Base-by-base conservation (phyloP, 2,113 vertebrate genomes). In the Semnornis frantzii region DNA sequence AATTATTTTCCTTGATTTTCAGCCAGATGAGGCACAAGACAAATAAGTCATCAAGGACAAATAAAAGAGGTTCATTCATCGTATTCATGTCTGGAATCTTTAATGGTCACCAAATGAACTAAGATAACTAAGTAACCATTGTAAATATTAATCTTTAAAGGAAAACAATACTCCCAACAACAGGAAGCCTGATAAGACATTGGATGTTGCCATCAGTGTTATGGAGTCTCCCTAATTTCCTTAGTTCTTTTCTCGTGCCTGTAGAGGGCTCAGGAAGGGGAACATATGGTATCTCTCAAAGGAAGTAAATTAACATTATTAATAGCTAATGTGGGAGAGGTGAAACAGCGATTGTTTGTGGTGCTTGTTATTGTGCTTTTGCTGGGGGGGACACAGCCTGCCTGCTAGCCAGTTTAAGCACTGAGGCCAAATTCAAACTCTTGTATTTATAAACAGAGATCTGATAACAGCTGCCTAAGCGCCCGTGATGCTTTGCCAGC, bases 131-230 rank as follows among this genome's bases (percentile, higher is more conserved):
- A 97, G 94, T 95, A 95, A 97, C 89, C 92, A 95, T 96, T 95
- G 94, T 96, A 96, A 97, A 96, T 96, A 96, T 93, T 96, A 96
- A 97, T 96, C 94, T 94, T 94, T 97, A 95, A 97, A 95, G 96
- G 96, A 96, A 96, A 95, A 96, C 87, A 93, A 96, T 93, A 94
- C 87, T 96, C 89, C 95, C 90, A 94, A 96, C 92, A 97, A 96
- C 95, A 95, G 94, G 95, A 96, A 96, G 92, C 72, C 95, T 94
- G 95, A 93, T 95, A 95, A 97, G 95, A 96, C 89, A 94, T 91
- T 96, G 89, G 89, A 93, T 95, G 92, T 78, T 94, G 96, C 94
- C 95, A 94, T 95, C 90, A 95, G 92, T 87, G 70, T 94, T 92
- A 90, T 94, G 93, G 94, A 95, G 85, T 95, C 89, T 93, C 90